Conservation (phyloP, 2,888 invertebrate species). For the Tetragonisca angustula region DNA sequence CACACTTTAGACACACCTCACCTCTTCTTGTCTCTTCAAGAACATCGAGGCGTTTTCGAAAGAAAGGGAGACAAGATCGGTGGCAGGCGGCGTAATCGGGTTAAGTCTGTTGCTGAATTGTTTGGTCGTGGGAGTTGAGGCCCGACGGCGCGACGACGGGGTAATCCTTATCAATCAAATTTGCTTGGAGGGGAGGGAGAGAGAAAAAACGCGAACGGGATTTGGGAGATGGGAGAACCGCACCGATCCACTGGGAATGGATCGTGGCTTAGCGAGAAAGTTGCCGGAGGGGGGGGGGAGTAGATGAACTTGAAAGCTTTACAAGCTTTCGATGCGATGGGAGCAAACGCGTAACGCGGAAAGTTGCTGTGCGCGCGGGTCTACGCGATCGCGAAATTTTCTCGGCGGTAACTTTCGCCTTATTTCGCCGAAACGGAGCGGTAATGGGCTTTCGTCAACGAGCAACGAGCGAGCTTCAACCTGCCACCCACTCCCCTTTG, state of each 20-base stretch:
- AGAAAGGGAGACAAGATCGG: neutral
- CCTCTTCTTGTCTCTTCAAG: too few species aligned
- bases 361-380: neutral
- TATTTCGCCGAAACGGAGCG: conserved; percentile 12
- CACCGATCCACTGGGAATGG: conserved; percentile 39
- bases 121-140: conserved; percentile 24
- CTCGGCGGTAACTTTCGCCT: conserved; percentile 29
- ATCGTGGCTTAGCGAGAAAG: conserved; percentile 37
- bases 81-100: conserved; percentile 37
- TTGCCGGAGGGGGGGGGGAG: neutral
- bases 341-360: neutral
- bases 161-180: conserved; percentile 67
- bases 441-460: conserved; percentile 30
- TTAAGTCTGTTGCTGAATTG: conserved; percentile 43
- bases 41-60: too few species aligned
- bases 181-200: conserved; percentile 13
- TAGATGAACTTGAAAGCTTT: conserved; percentile 39
- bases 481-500: neutral
- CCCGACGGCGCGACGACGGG: neutral
- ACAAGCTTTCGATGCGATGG: conserved; percentile 39
- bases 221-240: conserved; percentile 43
- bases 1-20: too few species aligned
- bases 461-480: neutral
- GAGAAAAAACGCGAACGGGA: conserved; percentile 11
- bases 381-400: conserved; percentile 32